phyloP scores from a whole-genome alignment of 2,888 invertebrate genomes.

The Andrena trimmerana region DNA sequence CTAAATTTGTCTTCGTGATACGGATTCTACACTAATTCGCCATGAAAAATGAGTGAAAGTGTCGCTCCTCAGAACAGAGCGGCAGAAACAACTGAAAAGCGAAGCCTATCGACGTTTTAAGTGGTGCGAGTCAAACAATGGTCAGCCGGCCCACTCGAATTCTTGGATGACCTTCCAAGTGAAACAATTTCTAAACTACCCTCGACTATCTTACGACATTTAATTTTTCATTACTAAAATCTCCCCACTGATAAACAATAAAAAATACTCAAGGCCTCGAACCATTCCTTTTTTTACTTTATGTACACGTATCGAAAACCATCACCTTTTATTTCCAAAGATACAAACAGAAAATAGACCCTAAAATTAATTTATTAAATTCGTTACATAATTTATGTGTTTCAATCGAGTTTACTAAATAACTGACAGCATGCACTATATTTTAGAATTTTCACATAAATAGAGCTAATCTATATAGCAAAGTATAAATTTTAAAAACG shows the following conservation, averaged over 20 bases:
- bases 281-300: not conserved
- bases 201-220: not conserved
- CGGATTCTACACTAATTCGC: not conserved
- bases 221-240: not conserved
- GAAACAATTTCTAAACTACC: not conserved
- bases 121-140: constrained; percentile 13
- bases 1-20: not conserved
- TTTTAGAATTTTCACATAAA: not conserved
- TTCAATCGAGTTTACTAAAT: not conserved
- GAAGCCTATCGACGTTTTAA: not conserved
- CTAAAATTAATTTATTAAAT: not conserved
- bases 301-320: not conserved
- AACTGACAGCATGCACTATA: not conserved
- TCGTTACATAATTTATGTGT: too few relatives aligned
- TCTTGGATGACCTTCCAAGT: not conserved
- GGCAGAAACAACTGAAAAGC: not conserved
- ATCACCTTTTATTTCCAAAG: not conserved
- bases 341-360: not conserved
- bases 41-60: not conserved
- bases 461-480: too few relatives aligned
- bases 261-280: too few relatives aligned
- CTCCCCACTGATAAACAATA: too few relatives aligned
- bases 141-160: not conserved
- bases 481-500: not conserved
- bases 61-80: not conserved